Evolutionary conservation across 2,797 vertebrate genomes (phyloP), one percentile per base, ranked within the genome.

Genomic region (Chelidonichthys spinosus): DNA sequence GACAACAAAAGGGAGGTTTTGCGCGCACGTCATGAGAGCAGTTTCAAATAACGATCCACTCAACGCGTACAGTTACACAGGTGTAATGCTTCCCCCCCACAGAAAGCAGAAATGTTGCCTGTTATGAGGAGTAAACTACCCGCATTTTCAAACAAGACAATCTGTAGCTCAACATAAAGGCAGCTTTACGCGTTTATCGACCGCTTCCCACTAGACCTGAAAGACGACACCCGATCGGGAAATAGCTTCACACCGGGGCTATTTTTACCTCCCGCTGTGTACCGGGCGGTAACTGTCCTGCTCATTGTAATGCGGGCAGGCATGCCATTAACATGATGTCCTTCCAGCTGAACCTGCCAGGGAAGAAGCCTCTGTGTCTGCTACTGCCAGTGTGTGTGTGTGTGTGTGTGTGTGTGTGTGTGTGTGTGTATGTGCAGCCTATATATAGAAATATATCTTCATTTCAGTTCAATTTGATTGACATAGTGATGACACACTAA

Each of bases 1-100:
- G 63, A 11, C 56, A 72, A 75, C 46, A 70, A 74, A 69, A 10
- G 44, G 52, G 42, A 25, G 15, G 8, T 2, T 56, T 83, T 83
- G 64, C 61, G 35, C 76, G 44, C 46, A 33, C 66, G 46, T 32
- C n/a, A 47, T 0, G n/a, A 62, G 33, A 44, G 43, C 55, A 17
- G 47, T 64, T 54, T 47, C 54, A 25, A 66, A 1, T 7, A 6
- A 59, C 17, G 32, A 62, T 59, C 4, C 40, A 11, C 35, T 50
- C 14, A 37, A 25, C 13, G 35, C 5, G 3, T n/a, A 10, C 13
- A 42, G n/a, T 59, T 59, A 42, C n/a, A 25, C 11, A 18, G 11
- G 47, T 49, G 14, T 55, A 33, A 15, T 39, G 9, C 39, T 55
- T 61, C 49, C 35, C 25, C 13, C 14, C 6, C 7, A 63, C n/a